Evolutionary conservation across 23 tunicate species (phyloP).

Genomic region (Aplidium turbinatum): DNA sequence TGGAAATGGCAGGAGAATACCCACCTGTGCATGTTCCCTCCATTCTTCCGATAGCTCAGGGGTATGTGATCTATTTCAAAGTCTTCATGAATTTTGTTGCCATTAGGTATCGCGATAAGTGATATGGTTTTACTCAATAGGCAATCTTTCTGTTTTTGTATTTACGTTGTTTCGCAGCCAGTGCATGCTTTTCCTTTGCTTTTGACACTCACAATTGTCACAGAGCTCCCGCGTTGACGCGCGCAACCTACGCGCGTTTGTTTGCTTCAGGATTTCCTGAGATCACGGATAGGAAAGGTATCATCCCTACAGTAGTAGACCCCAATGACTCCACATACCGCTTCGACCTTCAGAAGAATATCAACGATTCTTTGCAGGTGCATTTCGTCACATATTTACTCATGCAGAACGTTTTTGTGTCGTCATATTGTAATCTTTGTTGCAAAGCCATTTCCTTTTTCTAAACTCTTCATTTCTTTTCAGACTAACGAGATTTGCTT

Average conservation of each 20-base stretch:
- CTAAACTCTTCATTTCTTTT: neutral
- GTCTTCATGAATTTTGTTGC: neutral
- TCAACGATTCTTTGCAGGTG: slow-evolving; percentile 75
- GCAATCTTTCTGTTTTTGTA: neutral
- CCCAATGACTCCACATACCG: slow-evolving; percentile 26
- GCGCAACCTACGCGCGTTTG: slow-evolving; percentile 73
- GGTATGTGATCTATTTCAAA: slow-evolving; percentile 12
- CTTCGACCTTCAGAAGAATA: slow-evolving; percentile 17
- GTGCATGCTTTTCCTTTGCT: neutral
- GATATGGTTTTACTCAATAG: too few species aligned
- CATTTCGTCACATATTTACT: too few species aligned
- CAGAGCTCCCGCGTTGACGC: slow-evolving; percentile 57
- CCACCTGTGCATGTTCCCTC: slow-evolving; percentile 77
- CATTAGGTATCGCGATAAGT: too few species aligned
- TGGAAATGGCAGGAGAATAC: slow-evolving; percentile 55
- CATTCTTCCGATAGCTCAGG: slow-evolving; percentile 54
- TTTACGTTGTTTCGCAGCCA: neutral
- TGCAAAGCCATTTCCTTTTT: neutral
- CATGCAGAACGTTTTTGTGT: neutral
- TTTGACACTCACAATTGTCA: neutral
- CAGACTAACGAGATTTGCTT: slow-evolving; percentile 74
- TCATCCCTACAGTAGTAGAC: slow-evolving; percentile 52
- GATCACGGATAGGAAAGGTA: slow-evolving; percentile 50
- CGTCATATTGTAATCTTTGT: neutral
- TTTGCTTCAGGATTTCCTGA: slow-evolving; percentile 67